Conservation (phyloP, 1,140 invertebrate genomes). For the Drosophila baimaii region DNA sequence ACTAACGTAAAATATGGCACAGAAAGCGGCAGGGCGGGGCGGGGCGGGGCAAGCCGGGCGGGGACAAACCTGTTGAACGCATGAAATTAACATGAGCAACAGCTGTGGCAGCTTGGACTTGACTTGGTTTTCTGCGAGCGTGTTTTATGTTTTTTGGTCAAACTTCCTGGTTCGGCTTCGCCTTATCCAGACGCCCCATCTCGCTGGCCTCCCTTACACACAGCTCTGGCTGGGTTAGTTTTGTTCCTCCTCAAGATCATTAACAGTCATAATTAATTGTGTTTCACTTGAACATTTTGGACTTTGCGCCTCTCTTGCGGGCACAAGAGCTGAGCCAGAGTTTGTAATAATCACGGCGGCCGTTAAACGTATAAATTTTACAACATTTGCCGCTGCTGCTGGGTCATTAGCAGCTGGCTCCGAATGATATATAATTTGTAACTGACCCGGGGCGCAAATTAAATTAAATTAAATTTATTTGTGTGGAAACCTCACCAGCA, state of each 20-base stretch:
- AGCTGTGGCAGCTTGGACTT: constrained; percentile 52
- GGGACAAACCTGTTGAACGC: constrained; percentile 73
- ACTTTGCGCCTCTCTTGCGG: constrained; percentile 37
- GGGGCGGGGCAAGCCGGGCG: background rate
- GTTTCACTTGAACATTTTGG: constrained; percentile 26
- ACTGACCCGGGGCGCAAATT: constrained; percentile 41
- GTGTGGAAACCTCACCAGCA: constrained; percentile 27
- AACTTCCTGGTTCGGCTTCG: constrained; percentile 52
- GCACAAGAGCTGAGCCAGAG: constrained; percentile 39
- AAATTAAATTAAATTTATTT: constrained; percentile 50
- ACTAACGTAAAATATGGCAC: constrained; percentile 73
- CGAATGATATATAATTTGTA: constrained; percentile 57
- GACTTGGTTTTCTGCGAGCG: constrained; percentile 42
- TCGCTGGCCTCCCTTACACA: background rate
- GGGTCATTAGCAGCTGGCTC: constrained; percentile 52
- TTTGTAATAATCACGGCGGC: constrained; percentile 32
- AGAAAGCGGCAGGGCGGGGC: constrained; percentile 8
- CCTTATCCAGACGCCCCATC: constrained; percentile 25
- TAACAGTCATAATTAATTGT: constrained; percentile 70
- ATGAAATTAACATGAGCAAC: constrained; percentile 71
- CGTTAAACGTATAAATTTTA: constrained; percentile 25
- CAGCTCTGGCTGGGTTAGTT: background rate
- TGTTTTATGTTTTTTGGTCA: constrained; percentile 38
- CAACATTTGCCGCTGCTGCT: constrained; percentile 21
- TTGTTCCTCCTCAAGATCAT: constrained; percentile 38